Percentiles rank a stretch among this genome's conserved stretches.
Evolutionary conservation across 1,140 invertebrate genomes (phyloP).

Genomic region (Scylla paramamosain): DNA sequence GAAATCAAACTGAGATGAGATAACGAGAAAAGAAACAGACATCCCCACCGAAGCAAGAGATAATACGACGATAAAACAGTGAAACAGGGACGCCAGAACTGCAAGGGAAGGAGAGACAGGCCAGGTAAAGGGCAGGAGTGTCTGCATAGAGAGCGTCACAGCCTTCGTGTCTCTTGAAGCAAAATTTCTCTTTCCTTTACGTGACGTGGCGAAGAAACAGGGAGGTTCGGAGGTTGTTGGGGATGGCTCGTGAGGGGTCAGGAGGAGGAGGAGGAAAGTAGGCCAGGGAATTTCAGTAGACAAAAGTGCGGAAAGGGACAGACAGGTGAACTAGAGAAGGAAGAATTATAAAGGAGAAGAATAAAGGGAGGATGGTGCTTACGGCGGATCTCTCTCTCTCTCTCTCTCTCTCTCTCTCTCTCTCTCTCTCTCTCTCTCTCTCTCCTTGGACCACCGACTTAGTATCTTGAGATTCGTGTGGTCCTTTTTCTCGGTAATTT

Average conservation of each 20-base stretch:
- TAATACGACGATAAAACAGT: too few relatives aligned
- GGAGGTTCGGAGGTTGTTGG: not conserved
- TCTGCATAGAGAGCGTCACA: too few relatives aligned
- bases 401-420: constrained; percentile 7
- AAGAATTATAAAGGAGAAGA: too few relatives aligned
- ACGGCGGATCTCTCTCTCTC: not conserved
- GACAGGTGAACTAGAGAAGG: not conserved
- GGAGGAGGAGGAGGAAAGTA: not conserved
- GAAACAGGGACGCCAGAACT: too few relatives aligned
- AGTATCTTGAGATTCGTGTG: not conserved
- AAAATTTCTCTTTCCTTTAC: too few relatives aligned
- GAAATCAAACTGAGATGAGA: too few relatives aligned
- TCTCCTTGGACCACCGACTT: not conserved
- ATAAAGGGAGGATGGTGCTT: not conserved
- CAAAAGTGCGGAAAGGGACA: not conserved
- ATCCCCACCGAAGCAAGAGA: too few relatives aligned
- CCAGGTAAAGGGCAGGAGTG: not conserved
- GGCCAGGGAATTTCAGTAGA: not conserved
- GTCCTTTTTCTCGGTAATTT: constrained; percentile 10
- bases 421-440: constrained; percentile 20
- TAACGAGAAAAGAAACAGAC: too few relatives aligned
- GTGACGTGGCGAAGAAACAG: not conserved
- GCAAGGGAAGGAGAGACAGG: not conserved
- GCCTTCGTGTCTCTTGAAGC: too few relatives aligned
- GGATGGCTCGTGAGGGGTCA: not conserved